These are phyloP conservation scores for Sussaba pulchella DNA, from an alignment of 2,888 invertebrate species.

Conservation along the genomic window DNA sequence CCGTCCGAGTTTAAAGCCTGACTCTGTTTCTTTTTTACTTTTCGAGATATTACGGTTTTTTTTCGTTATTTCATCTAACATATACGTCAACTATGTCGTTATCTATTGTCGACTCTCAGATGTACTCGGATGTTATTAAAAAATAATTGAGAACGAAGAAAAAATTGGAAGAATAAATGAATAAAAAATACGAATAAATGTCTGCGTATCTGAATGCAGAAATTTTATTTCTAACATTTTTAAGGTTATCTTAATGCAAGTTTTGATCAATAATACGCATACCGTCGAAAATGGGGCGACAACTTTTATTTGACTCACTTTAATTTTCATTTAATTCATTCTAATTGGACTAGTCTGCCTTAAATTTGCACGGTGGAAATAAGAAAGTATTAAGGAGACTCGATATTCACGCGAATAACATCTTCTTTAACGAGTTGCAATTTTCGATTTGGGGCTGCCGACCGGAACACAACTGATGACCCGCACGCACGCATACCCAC, in stretches of 20 bases:
- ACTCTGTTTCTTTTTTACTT: slow-evolving; percentile 10
- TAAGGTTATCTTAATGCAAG: too few relatives aligned
- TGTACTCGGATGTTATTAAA: background rate
- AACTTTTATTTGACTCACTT: too few relatives aligned
- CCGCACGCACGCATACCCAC: background rate
- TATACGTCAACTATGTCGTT: background rate
- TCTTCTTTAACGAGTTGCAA: slow-evolving; percentile 16
- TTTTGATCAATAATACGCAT: too few relatives aligned
- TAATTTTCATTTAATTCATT: too few relatives aligned
- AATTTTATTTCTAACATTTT: too few relatives aligned
- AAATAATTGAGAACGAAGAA: background rate
- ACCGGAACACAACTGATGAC: slow-evolving; percentile 20
- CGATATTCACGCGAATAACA: too few relatives aligned
- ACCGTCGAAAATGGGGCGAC: too few relatives aligned
- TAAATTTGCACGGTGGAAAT: too few relatives aligned
- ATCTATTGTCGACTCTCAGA: background rate
- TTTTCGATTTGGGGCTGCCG: slow-evolving; percentile 12
- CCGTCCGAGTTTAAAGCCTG: background rate
- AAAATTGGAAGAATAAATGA: background rate
- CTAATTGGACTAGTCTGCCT: too few relatives aligned
- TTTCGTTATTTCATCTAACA: background rate
- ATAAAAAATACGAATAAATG: too few relatives aligned
- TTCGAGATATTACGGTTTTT: slow-evolving; percentile 3
- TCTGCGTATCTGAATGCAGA: too few relatives aligned
- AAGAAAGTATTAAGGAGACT: too few relatives aligned